Evolutionary conservation across 2,888 invertebrate species (phyloP).

Genomic region (Campaea margaritaria): DNA sequence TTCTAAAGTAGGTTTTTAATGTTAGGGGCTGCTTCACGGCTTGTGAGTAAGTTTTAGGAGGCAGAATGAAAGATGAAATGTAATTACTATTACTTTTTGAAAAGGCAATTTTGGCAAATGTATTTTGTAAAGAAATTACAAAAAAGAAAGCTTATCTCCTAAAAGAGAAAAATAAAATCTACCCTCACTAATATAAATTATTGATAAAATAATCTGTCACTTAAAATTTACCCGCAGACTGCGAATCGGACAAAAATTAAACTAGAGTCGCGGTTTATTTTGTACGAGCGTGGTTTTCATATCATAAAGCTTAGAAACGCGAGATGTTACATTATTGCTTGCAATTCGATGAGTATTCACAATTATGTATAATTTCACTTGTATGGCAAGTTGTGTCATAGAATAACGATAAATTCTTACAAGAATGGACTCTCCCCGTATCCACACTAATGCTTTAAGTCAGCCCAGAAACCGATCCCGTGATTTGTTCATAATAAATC

Average conservation of each 20-base stretch:
- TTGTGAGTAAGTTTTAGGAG: constrained; percentile 15
- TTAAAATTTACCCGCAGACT: constrained; percentile 12
- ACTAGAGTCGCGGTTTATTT: constrained; percentile 48
- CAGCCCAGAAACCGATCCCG: no score
- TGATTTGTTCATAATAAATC: no score
- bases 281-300: constrained; percentile 65
- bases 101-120: neutral
- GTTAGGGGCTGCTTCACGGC: constrained; percentile 28
- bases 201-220: constrained; percentile 38
- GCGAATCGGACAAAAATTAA: constrained; percentile 33
- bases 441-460: no score
- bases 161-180: neutral
- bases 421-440: no score
- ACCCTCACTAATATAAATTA: no score
- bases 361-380: constrained; percentile 7
- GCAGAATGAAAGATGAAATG: neutral
- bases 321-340: constrained; percentile 34
- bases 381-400: no score
- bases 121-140: no score
- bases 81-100: neutral
- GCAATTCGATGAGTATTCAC: constrained; percentile 6
- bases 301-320: constrained; percentile 69
- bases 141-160: no score
- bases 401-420: no score
- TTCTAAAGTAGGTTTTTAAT: constrained; percentile 60